A percentile compares a stretch with the other conserved stretches of the same genome.
phyloP scores from a whole-genome alignment of 2,113 vertebrate species.

The Phyllostomus hastatus region DNA sequence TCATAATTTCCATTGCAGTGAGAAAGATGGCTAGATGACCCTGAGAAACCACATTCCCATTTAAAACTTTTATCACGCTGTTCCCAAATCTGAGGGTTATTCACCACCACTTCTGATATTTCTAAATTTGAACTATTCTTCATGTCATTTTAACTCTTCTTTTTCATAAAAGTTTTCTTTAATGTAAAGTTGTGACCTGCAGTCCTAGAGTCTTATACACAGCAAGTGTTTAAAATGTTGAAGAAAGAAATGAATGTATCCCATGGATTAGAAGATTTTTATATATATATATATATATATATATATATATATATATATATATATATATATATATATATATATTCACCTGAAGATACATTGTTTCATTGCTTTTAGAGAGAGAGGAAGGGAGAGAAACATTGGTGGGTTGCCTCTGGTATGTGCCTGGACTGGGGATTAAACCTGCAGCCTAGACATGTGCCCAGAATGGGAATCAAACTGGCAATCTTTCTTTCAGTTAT shows the following conservation, averaged over 20 bases:
- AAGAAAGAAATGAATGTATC: neutral
- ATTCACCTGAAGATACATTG: too few species aligned
- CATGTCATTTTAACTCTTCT: neutral
- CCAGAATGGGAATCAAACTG: too few species aligned
- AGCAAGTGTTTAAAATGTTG: neutral
- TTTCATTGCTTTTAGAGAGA: too few species aligned
- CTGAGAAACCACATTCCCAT: neutral
- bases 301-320: too few species aligned
- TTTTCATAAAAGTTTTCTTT: neutral
- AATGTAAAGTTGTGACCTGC: neutral
- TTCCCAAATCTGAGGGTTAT: neutral
- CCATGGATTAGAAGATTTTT: neutral
- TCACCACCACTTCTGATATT: neutral
- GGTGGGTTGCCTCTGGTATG: too few species aligned
- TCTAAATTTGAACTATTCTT: neutral
- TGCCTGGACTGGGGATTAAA: too few species aligned
- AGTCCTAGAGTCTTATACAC: neutral
- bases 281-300: too few species aligned
- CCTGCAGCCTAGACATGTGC: too few species aligned
- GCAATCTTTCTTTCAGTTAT: too few species aligned
- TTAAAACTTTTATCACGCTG: neutral
- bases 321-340: too few species aligned
- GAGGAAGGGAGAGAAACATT: too few species aligned
- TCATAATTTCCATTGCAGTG: neutral
- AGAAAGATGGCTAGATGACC: neutral